phyloP scores from a whole-genome alignment of 2,888 invertebrate species.

The Machimus atricapillus region DNA sequence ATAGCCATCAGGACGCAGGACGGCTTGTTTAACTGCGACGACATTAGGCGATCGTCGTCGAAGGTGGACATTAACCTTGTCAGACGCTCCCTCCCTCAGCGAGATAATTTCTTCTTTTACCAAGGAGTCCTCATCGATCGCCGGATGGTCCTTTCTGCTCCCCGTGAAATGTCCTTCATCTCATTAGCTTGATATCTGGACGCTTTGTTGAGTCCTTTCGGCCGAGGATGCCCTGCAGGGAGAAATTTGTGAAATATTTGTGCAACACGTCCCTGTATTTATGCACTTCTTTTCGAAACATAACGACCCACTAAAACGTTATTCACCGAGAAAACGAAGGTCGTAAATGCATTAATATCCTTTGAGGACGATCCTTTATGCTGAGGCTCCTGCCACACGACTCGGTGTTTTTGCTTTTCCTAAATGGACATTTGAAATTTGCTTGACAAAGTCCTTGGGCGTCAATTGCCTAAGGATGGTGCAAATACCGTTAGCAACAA shows the following conservation, averaged over 20 bases:
- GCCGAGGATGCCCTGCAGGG: not conserved
- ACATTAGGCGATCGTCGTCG: constrained; percentile 12
- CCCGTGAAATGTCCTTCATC: not conserved
- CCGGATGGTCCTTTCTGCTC: not conserved
- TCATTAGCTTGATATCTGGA: constrained; percentile 8
- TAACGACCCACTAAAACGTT: constrained; percentile 2
- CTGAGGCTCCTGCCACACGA: constrained; percentile 13
- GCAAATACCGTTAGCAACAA: not conserved
- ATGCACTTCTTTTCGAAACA: not conserved
- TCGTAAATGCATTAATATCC: constrained; percentile 33
- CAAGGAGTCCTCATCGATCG: constrained; percentile 11
- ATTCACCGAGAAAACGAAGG: constrained; percentile 11
- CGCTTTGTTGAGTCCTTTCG: not conserved
- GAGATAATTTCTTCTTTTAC: constrained; percentile 12
- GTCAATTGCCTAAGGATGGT: not conserved
- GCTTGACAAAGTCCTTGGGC: not conserved
- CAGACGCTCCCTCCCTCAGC: not conserved
- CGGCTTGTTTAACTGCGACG: constrained; percentile 29
- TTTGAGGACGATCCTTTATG: not conserved
- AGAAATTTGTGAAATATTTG: constrained; percentile 29
- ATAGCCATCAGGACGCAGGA: not conserved
- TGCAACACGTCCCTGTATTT: not conserved
- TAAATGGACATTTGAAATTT: not conserved
- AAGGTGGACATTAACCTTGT: constrained; percentile 23
- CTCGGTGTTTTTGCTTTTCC: not conserved